These are phyloP conservation scores for Cheilinus undulatus DNA, from an alignment of 2,113 vertebrate genomes.

Conservation along the genomic window DNA sequence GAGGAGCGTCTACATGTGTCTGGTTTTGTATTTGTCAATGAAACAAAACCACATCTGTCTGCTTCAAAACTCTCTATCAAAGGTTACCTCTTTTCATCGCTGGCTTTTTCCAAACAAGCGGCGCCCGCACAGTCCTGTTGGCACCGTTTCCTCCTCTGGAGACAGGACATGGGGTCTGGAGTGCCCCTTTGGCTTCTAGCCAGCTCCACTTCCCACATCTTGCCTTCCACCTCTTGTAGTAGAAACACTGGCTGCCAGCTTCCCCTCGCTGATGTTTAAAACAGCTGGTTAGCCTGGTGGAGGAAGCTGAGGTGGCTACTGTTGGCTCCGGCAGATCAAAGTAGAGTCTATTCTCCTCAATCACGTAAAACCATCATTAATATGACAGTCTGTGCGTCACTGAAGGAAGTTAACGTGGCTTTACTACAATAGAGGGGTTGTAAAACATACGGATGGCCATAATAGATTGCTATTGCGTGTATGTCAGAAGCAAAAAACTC, in stretches of 20 bases:
- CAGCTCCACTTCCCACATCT: slow-evolving; percentile 60
- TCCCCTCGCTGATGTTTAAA: slow-evolving; percentile 72
- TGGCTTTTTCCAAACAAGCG: slow-evolving; percentile 49
- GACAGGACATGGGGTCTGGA: slow-evolving; percentile 67
- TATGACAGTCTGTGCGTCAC: slow-evolving; percentile 35
- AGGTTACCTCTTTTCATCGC: slow-evolving; percentile 42
- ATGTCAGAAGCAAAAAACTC: not conserved
- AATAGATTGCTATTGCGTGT: not conserved
- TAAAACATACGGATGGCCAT: slow-evolving; percentile 13
- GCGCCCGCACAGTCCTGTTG: slow-evolving; percentile 63
- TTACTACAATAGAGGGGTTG: slow-evolving; percentile 31
- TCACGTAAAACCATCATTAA: slow-evolving; percentile 23
- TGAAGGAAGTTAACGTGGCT: slow-evolving; percentile 37
- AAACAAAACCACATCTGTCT: slow-evolving; percentile 12
- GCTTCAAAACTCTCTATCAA: slow-evolving; percentile 24
- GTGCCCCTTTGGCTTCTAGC: slow-evolving; percentile 61
- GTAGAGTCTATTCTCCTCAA: slow-evolving; percentile 38
- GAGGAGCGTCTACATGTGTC: not conserved
- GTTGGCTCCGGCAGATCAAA: slow-evolving; percentile 58
- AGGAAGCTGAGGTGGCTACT: slow-evolving; percentile 63
- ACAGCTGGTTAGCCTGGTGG: slow-evolving; percentile 60
- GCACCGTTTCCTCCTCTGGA: slow-evolving; percentile 64
- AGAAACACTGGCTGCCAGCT: slow-evolving; percentile 59
- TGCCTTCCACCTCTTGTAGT: slow-evolving; percentile 51
- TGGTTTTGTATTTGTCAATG: slow-evolving; percentile 10